These are phyloP conservation scores for Pissodes strobi DNA, from an alignment of 1,140 invertebrate genomes.

Conservation along the genomic window DNA sequence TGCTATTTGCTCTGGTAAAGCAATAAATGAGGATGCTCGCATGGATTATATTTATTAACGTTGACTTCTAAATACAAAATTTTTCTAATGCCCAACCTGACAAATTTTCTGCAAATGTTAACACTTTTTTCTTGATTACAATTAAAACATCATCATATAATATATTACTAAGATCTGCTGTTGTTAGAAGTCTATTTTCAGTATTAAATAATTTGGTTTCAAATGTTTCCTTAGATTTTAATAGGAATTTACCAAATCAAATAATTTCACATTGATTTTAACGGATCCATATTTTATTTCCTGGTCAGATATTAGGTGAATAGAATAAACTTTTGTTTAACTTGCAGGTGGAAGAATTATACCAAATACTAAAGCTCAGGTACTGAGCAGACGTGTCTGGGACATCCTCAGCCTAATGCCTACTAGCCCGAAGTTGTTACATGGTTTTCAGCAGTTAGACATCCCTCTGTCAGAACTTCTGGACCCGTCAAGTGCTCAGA, in stretches of 20 bases:
- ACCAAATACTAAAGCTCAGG: slow-evolving; percentile 86
- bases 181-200: background rate
- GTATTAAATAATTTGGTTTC: no score
- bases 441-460: slow-evolving; percentile 78
- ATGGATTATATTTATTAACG: no score
- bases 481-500: slow-evolving; percentile 86
- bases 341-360: slow-evolving; percentile 66
- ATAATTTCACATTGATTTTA: no score
- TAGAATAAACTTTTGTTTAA: slow-evolving; percentile 34
- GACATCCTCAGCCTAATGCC: slow-evolving; percentile 90
- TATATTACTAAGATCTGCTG: no score
- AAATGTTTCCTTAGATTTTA: no score
- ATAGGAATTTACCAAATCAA: background rate
- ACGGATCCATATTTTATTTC: background rate
- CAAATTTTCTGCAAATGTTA: no score
- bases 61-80: no score
- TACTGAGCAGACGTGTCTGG: slow-evolving; percentile 89
- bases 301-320: background rate
- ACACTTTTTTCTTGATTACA: no score
- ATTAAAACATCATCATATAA: no score
- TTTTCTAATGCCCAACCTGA: no score
- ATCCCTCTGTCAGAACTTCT: slow-evolving; percentile 72
- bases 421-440: slow-evolving; percentile 81
- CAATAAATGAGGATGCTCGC: no score
- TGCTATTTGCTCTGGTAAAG: no score